These are phyloP conservation scores for Steinernema hermaphroditum DNA, from an alignment of 2,888 invertebrate species.

Conservation along the genomic window DNA sequence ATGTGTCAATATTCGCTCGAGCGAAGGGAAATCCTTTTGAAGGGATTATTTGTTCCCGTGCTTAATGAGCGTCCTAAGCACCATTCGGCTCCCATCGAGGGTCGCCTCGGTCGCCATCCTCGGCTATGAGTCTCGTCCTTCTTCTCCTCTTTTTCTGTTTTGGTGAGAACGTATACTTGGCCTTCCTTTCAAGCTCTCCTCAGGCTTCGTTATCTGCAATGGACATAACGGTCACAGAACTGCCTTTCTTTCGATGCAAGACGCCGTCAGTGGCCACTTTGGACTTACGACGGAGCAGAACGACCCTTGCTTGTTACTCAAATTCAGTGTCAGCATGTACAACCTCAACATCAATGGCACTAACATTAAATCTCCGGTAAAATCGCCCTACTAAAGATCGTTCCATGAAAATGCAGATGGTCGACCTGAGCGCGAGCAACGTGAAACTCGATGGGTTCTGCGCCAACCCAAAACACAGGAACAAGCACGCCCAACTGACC, in stretches of 20 bases:
- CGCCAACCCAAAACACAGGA: conserved; percentile 46
- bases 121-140: not conserved
- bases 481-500: conserved; percentile 42
- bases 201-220: not conserved
- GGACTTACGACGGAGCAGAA: conserved; percentile 43
- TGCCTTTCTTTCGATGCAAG: conserved; percentile 36
- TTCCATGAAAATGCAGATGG: conserved; percentile 32
- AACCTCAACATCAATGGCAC: conserved; percentile 46
- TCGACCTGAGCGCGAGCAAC: conserved; percentile 38
- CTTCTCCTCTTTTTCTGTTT: conserved; percentile 10
- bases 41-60: not conserved
- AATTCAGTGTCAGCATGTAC: conserved; percentile 43
- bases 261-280: conserved; percentile 40
- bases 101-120: not conserved
- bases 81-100: conserved; percentile 1
- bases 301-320: conserved; percentile 38
- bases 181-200: too few relatives aligned
- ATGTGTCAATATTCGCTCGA: conserved; percentile 25
- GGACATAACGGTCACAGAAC: not conserved
- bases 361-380: conserved; percentile 41
- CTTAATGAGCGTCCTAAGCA: conserved; percentile 19
- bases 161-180: not conserved
- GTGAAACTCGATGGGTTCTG: conserved; percentile 45
- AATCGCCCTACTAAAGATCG: not conserved
- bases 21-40: not conserved